Evolutionary conservation across 2,888 invertebrate species (phyloP).

Genomic region (Ametastegia equiseti): DNA sequence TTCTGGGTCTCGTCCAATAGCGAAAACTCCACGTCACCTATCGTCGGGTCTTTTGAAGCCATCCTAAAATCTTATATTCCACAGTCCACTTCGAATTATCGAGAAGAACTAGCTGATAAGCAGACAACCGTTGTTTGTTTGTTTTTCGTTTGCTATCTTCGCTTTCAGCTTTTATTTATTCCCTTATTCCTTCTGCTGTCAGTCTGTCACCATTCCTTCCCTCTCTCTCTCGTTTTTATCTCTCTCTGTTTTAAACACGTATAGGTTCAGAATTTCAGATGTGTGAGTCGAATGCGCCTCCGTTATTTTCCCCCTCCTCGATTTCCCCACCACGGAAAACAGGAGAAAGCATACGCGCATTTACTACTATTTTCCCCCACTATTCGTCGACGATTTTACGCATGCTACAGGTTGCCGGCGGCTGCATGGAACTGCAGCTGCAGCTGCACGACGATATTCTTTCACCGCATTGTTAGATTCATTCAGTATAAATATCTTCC

Average conservation of each 20-base stretch:
- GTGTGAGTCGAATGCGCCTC: neutral
- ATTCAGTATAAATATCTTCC: neutral
- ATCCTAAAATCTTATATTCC: constrained; percentile 18
- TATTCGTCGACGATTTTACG: neutral
- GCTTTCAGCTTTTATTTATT: constrained; percentile 4
- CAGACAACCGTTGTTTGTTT: neutral
- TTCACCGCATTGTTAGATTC: neutral
- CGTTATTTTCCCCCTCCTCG: neutral
- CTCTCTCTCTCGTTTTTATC: neutral
- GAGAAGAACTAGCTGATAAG: constrained; percentile 27
- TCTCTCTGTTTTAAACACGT: neutral
- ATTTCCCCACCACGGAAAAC: neutral
- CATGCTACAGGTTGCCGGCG: constrained; percentile 26
- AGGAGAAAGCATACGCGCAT: neutral
- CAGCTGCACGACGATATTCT: neutral
- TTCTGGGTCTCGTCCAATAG: constrained; percentile 68
- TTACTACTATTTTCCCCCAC: neutral
- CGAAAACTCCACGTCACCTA: constrained; percentile 67
- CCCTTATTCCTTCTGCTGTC: neutral
- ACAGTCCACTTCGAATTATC: neutral
- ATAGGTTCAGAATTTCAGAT: neutral
- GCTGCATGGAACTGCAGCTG: neutral
- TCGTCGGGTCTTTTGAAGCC: constrained; percentile 33
- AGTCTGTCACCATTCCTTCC: neutral
- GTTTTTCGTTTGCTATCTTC: too few species aligned